These are phyloP conservation scores for Smittia aterrima DNA, from an alignment of 2,888 invertebrate genomes.

Conservation along the genomic window DNA sequence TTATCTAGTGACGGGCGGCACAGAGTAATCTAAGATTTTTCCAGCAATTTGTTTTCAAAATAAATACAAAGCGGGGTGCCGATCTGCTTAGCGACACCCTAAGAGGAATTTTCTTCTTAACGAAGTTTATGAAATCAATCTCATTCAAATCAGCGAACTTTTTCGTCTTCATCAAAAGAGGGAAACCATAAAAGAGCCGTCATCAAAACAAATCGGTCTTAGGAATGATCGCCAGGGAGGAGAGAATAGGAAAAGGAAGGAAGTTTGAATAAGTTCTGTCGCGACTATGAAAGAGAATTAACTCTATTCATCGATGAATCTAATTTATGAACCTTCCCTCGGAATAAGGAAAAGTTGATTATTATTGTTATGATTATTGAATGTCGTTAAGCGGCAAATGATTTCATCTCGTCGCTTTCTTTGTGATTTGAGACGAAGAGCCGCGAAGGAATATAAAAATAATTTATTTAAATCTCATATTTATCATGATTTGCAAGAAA, in stretches of 20 bases:
- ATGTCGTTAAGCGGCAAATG: conserved; percentile 30
- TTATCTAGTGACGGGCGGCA: conserved; percentile 9
- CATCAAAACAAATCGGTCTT: background rate
- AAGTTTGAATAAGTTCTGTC: background rate
- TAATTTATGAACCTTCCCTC: background rate
- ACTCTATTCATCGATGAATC: too few relatives aligned
- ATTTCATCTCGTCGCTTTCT: background rate
- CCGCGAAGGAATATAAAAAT: conserved; percentile 5
- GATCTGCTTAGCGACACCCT: too few relatives aligned
- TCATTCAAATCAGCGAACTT: background rate
- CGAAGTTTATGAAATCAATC: too few relatives aligned
- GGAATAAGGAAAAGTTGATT: conserved; percentile 2
- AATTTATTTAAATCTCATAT: conserved; percentile 40
- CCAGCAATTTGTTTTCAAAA: background rate
- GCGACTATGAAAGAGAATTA: too few relatives aligned
- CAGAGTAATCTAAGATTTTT: background rate
- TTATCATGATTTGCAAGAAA: background rate
- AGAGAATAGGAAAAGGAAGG: too few relatives aligned
- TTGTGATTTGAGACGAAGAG: background rate
- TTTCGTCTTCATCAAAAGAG: conserved; percentile 11
- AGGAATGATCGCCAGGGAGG: background rate
- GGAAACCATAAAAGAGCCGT: conserved; percentile 23
- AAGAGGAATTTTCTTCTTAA: too few relatives aligned
- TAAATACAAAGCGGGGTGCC: background rate
- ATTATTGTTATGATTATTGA: conserved; percentile 39